Base-by-base conservation (phyloP, 1,140 invertebrate genomes). In the Eurosta solidaginis region DNA sequence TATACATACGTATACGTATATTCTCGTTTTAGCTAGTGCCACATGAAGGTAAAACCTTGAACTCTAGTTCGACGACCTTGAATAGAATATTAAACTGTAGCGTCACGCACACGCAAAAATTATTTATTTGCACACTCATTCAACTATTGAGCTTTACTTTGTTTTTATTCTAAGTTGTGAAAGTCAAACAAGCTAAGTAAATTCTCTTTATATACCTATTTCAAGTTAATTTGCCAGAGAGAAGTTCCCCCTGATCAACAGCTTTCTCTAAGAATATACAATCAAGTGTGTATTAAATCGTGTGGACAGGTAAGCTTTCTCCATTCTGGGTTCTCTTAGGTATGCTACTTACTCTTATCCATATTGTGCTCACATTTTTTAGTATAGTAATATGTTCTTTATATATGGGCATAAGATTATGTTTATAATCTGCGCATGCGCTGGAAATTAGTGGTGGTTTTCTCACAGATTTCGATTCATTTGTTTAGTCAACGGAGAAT, bases 31-130 rank as follows among this genome's bases (percentile, higher is more conserved):
- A 29, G 14, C 2, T 33, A 17, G 4, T 59, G 12, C 25, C 3
- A 29, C n/a, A 20, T 42, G 59, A 68, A 68, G 59, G 27, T 40
- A 33, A 68, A 81, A 85, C 85, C 85, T 86, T 86, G 85, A 86
- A 86, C 85, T 86, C 93, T 82, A 94, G 94, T 89, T 93, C 94
- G 81, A 92, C 92, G 78, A 93, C 92, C 87, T 86, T 86, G 85
- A 82, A n/a, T 59, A 77, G 74, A 80, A 80, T 80, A 78, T 80
- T 74, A 80, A 27, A 63, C 29, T 33, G 36, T 45, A 74, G 25
- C 73, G 42, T n/a, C 42, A 47, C 40, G 73, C 42, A 47, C 36
- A 74, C 25, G 42, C 44, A 47, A 74, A 68, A 68, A 29, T 68
- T 33, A 68, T 33, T 68, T 68, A 40, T 47, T 17, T 29, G n/a